Conservation (phyloP, 2,888 invertebrate species). For the Micropterix aruncella region DNA sequence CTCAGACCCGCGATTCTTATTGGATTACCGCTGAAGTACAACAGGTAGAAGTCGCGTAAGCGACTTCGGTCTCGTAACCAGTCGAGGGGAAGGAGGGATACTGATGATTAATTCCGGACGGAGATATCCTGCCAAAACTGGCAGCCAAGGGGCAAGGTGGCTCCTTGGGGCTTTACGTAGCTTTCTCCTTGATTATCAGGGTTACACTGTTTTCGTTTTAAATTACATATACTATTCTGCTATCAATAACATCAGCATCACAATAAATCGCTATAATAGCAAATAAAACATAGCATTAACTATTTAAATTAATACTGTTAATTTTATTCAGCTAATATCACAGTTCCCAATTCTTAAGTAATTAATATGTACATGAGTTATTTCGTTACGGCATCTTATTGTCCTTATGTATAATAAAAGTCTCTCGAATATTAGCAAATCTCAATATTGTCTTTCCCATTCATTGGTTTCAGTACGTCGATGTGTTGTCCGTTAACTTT, state of each 20-base stretch:
- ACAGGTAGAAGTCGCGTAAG: no score
- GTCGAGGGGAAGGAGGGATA: no score
- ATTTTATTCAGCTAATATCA: not conserved
- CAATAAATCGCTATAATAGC: not conserved
- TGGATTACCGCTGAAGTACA: no score
- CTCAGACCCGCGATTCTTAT: no score
- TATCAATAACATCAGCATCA: not conserved
- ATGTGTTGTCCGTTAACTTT: not conserved
- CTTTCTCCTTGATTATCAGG: no score
- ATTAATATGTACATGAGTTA: not conserved
- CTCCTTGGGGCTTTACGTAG: no score
- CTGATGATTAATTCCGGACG: no score
- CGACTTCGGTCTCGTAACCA: no score
- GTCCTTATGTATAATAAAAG: not conserved
- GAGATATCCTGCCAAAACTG: no score
- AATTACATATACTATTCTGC: no score
- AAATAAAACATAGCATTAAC: not conserved
- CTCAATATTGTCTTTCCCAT: not conserved
- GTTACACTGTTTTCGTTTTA: no score
- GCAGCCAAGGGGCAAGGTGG: no score
- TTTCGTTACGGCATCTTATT: not conserved
- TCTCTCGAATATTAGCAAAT: not conserved
- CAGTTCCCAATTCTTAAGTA: not conserved
- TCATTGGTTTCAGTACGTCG: not conserved
- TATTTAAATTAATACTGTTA: not conserved